These are phyloP conservation scores for Copsychus sechellarum DNA, from an alignment of 2,113 vertebrate genomes.

Conservation along the genomic window DNA sequence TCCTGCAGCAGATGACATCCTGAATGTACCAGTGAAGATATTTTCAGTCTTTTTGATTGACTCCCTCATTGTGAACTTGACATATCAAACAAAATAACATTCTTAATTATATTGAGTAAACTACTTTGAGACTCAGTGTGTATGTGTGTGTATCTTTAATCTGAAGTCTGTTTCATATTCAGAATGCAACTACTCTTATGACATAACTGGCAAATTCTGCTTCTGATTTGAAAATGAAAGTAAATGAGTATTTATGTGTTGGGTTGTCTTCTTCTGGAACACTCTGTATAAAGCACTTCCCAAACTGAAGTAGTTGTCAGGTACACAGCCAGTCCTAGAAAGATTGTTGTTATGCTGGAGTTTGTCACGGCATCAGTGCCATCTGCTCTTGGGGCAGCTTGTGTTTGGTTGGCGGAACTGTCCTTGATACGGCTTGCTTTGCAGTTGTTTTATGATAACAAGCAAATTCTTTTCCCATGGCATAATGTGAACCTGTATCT, in stretches of 20 bases:
- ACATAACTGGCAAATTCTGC: neutral
- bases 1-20: neutral
- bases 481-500: neutral
- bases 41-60: neutral
- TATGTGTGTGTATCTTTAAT: neutral
- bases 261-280: neutral
- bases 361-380: neutral
- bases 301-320: neutral
- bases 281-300: rapidly evolving
- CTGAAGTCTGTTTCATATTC: neutral
- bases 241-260: neutral
- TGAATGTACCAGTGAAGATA: neutral
- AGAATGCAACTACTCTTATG: neutral
- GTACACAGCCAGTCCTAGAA: neutral
- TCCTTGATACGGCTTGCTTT: neutral
- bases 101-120: neutral
- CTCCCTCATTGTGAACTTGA: neutral
- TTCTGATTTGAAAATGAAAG: neutral
- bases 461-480: neutral
- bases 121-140: neutral
- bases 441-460: neutral
- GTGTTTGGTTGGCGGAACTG: neutral
- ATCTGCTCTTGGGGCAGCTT: neutral
- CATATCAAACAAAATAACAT: neutral
- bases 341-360: neutral